Evolutionary conservation across 2,888 invertebrate species (phyloP), one percentile per base, ranked within the genome.

Genomic region (Synergus laeviventris): DNA sequence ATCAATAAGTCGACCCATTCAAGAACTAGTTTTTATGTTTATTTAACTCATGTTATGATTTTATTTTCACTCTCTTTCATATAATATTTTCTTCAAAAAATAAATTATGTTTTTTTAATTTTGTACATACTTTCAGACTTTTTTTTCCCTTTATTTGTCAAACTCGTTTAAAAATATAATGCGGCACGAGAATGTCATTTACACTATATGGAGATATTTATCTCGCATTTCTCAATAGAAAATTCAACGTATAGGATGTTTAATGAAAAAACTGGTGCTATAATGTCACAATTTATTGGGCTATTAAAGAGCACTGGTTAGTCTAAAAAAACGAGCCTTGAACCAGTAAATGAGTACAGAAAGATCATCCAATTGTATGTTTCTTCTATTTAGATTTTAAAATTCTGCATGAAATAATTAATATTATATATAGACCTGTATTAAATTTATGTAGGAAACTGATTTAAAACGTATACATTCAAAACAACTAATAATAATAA

Each of bases 141-240:
- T 1, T 9, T 64, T 24, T 39, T 49, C 45, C 31, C 60, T 73
- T 61, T 60, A 12, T 54, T 62, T 16, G 64, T 54, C 73, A 62
- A 73, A 73, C 18, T 76, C 21, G 74, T 74, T 76, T 62, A 39
- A 21, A 42, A 31, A 66, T 64, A 54, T n/a, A 54, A 54, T 3
- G 18, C 18, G 18, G 9, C 54, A 18, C 3, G 11, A 54, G 18
- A 18, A 11, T 54, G 9, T 18, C 2, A 54, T 54, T 54, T 54
- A 8, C 18, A 54, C 18, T n/a, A n/a, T n/a, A n/a, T 54, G 18
- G 2, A 18, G 54, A 9, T 18, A 0, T 54, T 54, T 18, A n/a
- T 54, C 54, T 3, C 54, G 18, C 9, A 54, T 54, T 54, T n/a
- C 1, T 11, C n/a, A 54, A n/a, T 18, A 54, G 11, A 18, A 54